Conservation (phyloP, 2,888 invertebrate species). For the Xylophagus ater region DNA sequence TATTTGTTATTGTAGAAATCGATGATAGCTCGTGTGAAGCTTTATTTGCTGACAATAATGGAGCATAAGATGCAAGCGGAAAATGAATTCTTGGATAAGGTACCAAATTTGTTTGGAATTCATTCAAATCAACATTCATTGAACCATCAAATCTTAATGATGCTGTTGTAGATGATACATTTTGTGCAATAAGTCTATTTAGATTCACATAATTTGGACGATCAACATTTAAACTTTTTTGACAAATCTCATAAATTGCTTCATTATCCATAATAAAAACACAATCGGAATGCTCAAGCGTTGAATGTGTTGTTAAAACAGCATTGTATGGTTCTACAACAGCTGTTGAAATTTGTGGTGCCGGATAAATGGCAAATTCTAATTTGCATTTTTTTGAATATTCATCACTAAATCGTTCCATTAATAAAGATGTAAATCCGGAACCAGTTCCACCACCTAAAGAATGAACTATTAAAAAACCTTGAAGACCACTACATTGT, state of each 20-base stretch:
- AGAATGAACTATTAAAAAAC: slow-evolving; percentile 92
- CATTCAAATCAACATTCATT: slow-evolving; percentile 84
- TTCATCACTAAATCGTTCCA: slow-evolving; percentile 92
- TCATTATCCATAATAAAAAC: slow-evolving; percentile 93
- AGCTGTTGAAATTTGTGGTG: slow-evolving; percentile 80
- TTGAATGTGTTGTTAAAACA: slow-evolving; percentile 91
- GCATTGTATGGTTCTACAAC: slow-evolving; percentile 98
- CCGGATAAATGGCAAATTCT: slow-evolving; percentile 94
- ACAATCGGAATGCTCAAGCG: slow-evolving; percentile 89
- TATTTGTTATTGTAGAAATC: slow-evolving; percentile 87
- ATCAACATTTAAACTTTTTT: slow-evolving; percentile 89
- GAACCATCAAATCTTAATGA: slow-evolving; percentile 89
- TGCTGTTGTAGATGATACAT: slow-evolving; percentile 86
- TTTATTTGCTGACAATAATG: slow-evolving; percentile 87
- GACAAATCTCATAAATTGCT: slow-evolving; percentile 85
- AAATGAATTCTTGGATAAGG: slow-evolving; percentile 95
- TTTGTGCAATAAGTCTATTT: slow-evolving; percentile 90
- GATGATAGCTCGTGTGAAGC: slow-evolving; percentile 88
- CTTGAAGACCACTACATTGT: slow-evolving; percentile 85
- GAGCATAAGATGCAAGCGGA: slow-evolving; percentile 85
- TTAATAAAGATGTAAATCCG: slow-evolving; percentile 91
- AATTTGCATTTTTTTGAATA: slow-evolving; percentile 94
- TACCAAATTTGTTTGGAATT: slow-evolving; percentile 92
- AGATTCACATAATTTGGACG: slow-evolving; percentile 94
- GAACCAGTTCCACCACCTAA: slow-evolving; percentile 92